Evolutionary conservation across 2,888 invertebrate species (phyloP), one percentile per base, ranked within the genome.

Genomic region (Oeneis ivallda): DNA sequence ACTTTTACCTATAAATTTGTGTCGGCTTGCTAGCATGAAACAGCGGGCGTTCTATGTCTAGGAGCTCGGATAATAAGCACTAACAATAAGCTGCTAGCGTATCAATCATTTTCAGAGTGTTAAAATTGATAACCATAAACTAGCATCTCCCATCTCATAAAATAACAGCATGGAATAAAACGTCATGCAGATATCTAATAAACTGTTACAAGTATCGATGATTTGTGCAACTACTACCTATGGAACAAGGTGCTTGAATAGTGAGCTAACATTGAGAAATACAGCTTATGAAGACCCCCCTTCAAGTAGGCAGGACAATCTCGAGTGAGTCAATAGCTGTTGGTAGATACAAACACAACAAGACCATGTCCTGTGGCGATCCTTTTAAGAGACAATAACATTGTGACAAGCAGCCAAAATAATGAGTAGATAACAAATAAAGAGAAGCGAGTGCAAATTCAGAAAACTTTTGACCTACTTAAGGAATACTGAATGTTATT

Each of bases 1-100:
- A 92, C 92, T 92, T 91, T 92, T 91, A 90, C 92, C 91, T 92
- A 92, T 92, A 92, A 92, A 92, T 92, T 92, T 87, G 88, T 90
- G 90, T 88, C 89, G 88, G 85, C 84, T 82, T 80, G 84, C 80
- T 79, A 84, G 84, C 83, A 82, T 81, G 84, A 82, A 79, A 81
- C 84, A 79, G 83, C 79, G 76, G 72, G 79, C 80, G 77, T 79
- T 82, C 74, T 78, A 78, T 78, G 84, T 86, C 85, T 89, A 89
- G 87, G 82, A 86, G 83, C 82, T 83, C 79, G 80, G 75, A 76
- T 75, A 77, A 73, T 74, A 71, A 74, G 75, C 75, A 74, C 63
- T 69, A 65, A 59, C 56, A 54, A 68, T 26, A 62, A 59, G 61
- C 80, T 74, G 76, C 72, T 72, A 84, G 65, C 65, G 65, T 43